Evolutionary conservation across 1,140 invertebrate species (phyloP).

Genomic region (Lerema accius): DNA sequence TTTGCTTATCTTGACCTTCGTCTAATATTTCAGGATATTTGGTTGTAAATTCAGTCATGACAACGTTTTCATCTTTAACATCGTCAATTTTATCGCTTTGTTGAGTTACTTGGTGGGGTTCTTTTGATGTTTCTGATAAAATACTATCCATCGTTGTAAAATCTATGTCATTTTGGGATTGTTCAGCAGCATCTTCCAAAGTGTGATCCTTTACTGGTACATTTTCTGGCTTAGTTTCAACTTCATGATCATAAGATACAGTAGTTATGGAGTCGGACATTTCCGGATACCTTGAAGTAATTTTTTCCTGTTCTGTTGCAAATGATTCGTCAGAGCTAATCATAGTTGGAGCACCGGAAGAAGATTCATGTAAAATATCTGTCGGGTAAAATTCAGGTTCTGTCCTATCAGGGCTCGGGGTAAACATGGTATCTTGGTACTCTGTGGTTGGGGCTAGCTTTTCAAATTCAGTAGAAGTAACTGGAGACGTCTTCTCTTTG

Average conservation of each 20-base stretch:
- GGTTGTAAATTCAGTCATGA: background rate
- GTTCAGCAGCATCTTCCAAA: background rate
- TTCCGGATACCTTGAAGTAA: background rate
- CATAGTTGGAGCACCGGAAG: constrained; percentile 6
- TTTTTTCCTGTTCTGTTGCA: constrained; percentile 2
- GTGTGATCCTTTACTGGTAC: background rate
- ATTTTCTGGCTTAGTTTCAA: background rate
- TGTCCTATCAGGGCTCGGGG: background rate
- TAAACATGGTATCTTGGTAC: constrained; percentile 7
- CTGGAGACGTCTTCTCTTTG: constrained; percentile 27
- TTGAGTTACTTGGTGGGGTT: constrained; percentile 5
- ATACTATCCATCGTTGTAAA: background rate
- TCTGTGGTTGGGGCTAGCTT: constrained; percentile 13
- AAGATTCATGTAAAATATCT: constrained; percentile 15
- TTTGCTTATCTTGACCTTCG: constrained; percentile 2
- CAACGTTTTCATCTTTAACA: background rate
- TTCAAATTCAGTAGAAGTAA: constrained; percentile 8
- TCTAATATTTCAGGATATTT: constrained; percentile 10
- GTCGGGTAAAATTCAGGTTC: background rate
- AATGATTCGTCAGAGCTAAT: constrained; percentile 7
- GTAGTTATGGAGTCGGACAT: background rate
- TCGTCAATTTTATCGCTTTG: background rate
- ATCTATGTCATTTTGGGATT: background rate
- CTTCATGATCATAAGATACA: background rate
- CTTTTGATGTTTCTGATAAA: constrained; percentile 6